Base-by-base conservation (phyloP, 1,140 invertebrate species). In the Zaprionus davidi region DNA sequence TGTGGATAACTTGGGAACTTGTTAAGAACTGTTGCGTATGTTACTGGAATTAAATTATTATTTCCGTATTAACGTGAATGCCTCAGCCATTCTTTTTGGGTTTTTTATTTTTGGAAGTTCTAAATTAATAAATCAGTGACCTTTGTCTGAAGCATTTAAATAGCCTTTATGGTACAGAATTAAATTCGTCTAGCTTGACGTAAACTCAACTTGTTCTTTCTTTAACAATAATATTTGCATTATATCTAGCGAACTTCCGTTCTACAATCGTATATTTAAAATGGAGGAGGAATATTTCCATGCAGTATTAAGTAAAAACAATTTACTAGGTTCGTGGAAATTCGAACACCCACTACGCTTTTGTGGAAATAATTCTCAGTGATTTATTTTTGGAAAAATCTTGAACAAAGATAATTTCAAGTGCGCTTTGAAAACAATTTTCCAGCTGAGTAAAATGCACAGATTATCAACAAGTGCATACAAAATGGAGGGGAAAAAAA, bases 381-480 rank as follows among this genome's bases (percentile, higher is more conserved):
- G 53, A 56, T 56, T 56, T 56, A 56, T 56, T 56, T 20, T 24
- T 7, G 13, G 59, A 34, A 63, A 41, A 22, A 31, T 31, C 31
- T 36, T 53, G 5, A 66, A 36, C n/a, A 41, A 66, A 26, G 20
- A 60, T 53, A 60, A 53, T 60, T 59, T 26, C 9, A 26, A 31
- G 34, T 65, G 63, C 44, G 55, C 44, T 55, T 56, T 53, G 34
- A 46, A 15, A 28, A 70, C 51, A 41, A 49, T 73, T 67, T 73
- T 73, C 64, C 63, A 60, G 44, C 64, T 53, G 56, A 59, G 22
- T 73, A 24, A 67, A 73, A 46, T 64, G 67, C 59, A 36, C 70
- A 63, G 67, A 63, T 75, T 70, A 64, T 63, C 72, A 75, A 75
- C 67, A 70, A 75, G 67, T 75, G 72, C 67, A 64, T 24, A 22